Evolutionary conservation across 2,888 invertebrate species (phyloP).

Genomic region (Pteria penguin): DNA sequence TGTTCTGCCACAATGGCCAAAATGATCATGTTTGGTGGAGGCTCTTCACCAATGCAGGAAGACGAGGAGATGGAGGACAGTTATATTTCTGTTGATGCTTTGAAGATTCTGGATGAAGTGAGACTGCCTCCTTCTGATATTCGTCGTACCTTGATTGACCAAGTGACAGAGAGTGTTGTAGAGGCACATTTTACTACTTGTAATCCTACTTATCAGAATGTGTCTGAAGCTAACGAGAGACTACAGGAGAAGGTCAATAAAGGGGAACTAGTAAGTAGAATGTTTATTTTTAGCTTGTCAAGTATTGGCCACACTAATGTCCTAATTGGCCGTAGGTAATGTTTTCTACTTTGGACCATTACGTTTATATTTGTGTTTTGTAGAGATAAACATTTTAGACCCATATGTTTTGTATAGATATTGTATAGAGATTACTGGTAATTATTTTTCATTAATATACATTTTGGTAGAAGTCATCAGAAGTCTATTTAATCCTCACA

Average conservation of each 20-base stretch:
- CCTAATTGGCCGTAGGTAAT: too few relatives aligned
- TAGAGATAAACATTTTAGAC: too few relatives aligned
- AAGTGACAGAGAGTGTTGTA: conserved; percentile 90
- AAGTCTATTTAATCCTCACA: too few relatives aligned
- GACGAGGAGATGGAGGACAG: conserved; percentile 44
- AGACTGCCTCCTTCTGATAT: conserved; percentile 61
- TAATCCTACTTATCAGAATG: conserved; percentile 95
- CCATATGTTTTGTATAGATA: too few relatives aligned
- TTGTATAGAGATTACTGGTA: too few relatives aligned
- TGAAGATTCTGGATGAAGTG: conserved; percentile 64
- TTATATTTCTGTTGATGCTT: conserved; percentile 53
- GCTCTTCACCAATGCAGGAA: neutral
- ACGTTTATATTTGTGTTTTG: too few relatives aligned
- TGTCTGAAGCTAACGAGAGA: conserved; percentile 67
- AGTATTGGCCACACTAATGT: too few relatives aligned
- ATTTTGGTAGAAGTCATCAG: too few relatives aligned
- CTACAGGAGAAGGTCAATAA: conserved; percentile 50
- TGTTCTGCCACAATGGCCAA: neutral
- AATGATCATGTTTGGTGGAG: neutral
- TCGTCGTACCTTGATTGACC: conserved; percentile 63
- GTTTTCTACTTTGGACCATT: too few relatives aligned
- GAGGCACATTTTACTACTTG: conserved; percentile 97
- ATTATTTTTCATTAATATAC: too few relatives aligned
- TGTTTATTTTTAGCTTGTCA: too few relatives aligned
- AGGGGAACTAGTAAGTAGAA: conserved; percentile 58